These are phyloP conservation scores for Cepaea hortensis DNA, from an alignment of 2,888 invertebrate genomes.

Conservation along the genomic window DNA sequence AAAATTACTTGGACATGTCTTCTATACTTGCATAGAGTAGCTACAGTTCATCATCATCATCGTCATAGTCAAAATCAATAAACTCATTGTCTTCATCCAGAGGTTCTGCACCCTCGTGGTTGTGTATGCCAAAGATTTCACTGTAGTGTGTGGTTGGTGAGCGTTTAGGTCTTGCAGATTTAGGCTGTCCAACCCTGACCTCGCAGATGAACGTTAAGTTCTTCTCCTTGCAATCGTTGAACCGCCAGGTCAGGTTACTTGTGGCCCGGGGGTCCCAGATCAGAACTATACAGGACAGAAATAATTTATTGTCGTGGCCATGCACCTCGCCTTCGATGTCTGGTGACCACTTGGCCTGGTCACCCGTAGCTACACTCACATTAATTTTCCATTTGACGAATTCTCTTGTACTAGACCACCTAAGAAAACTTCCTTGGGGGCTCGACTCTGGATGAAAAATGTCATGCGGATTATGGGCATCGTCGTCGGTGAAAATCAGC, in stretches of 20 bases:
- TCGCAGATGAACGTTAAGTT: slow-evolving; percentile 29
- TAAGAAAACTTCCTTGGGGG: not conserved
- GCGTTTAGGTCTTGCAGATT: not conserved
- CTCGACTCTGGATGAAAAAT: not conserved
- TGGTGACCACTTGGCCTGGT: slow-evolving; percentile 14
- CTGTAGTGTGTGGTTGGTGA: not conserved
- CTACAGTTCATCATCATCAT: not conserved
- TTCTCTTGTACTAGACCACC: slow-evolving; percentile 21
- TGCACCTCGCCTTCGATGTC: not conserved
- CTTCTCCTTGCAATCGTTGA: not conserved
- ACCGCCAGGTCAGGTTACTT: not conserved
- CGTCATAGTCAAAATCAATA: not conserved
- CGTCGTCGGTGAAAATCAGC: slow-evolving; percentile 17
- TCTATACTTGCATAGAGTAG: too few relatives aligned
- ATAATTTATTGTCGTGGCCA: not conserved
- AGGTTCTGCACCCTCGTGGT: not conserved
- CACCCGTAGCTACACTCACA: not conserved
- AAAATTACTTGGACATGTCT: too few relatives aligned
- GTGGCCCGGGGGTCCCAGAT: not conserved
- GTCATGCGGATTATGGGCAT: not conserved
- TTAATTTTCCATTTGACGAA: not conserved
- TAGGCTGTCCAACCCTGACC: not conserved
- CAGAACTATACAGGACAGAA: slow-evolving; percentile 20
- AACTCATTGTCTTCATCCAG: not conserved
- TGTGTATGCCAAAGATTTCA: not conserved